Conservation (phyloP, 1,140 invertebrate species). For the Drosophila littoralis region DNA sequence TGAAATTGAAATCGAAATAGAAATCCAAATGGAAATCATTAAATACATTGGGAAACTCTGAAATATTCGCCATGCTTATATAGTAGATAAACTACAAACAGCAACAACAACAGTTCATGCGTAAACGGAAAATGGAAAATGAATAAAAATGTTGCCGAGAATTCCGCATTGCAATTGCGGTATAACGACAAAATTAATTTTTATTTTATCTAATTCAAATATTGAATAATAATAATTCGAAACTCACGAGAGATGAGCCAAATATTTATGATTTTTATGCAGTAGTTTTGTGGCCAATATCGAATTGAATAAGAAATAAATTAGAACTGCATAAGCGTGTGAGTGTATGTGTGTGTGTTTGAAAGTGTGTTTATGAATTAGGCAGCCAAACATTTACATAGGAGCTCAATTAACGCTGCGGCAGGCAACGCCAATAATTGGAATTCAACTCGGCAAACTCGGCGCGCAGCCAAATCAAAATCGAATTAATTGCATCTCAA, state of each 20-base stretch:
- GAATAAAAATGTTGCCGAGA: neutral
- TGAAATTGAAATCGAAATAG: conserved; percentile 8
- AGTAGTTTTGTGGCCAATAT: conserved; percentile 43
- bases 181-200: conserved; percentile 2
- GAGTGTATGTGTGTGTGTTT: conserved; percentile 3
- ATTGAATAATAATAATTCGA: neutral
- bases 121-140: neutral
- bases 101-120: conserved; percentile 4
- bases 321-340: neutral
- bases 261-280: conserved; percentile 31
- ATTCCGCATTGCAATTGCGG: conserved; percentile 9
- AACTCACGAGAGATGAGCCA: conserved; percentile 8
- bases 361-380: conserved; percentile 11
- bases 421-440: conserved; percentile 31
- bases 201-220: conserved; percentile 23
- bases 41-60: conserved; percentile 3
- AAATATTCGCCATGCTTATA: conserved; percentile 2
- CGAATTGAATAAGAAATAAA: conserved; percentile 37
- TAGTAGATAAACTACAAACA: too few relatives aligned
- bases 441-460: conserved; percentile 23
- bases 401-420: conserved; percentile 30
- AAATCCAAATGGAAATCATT: conserved; percentile 19
- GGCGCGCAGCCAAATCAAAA: conserved; percentile 7
- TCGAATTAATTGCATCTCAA: conserved; percentile 26
- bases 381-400: conserved; percentile 24